phyloP scores from a whole-genome alignment of 2,888 invertebrate genomes.

The Tineola bisselliella region DNA sequence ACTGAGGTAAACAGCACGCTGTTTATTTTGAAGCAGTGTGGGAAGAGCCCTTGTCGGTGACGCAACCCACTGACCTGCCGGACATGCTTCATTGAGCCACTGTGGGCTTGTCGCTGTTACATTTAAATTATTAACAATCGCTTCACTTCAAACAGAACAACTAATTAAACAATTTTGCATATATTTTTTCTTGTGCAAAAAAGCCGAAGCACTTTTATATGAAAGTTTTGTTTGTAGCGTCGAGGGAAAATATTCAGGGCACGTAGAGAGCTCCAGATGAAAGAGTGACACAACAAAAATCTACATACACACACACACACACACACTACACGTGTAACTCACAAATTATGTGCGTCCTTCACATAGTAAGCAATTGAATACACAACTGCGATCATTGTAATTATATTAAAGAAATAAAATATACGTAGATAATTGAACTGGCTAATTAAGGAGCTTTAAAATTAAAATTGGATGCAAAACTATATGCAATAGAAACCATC shows the following conservation, averaged over 20 bases:
- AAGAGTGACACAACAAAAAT: slow-evolving; percentile 4
- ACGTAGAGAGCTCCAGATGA: slow-evolving; percentile 1
- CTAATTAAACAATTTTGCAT: neutral
- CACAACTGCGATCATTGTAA: too few relatives aligned
- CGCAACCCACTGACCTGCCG: neutral
- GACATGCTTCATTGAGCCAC: neutral
- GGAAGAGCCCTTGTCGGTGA: neutral
- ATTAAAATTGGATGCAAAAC: too few relatives aligned
- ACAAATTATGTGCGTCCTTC: too few relatives aligned
- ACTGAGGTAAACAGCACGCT: neutral
- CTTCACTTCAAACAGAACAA: neutral
- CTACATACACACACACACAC: neutral
- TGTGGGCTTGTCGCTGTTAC: too few relatives aligned
- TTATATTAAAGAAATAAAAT: too few relatives aligned
- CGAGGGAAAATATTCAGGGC: slow-evolving; percentile 1
- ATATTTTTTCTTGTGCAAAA: neutral
- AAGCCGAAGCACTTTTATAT: neutral
- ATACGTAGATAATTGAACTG: too few relatives aligned
- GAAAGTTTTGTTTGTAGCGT: slow-evolving; percentile 1
- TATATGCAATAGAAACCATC: too few relatives aligned
- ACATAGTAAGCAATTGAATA: too few relatives aligned
- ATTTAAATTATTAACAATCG: neutral
- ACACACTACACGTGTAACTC: neutral
- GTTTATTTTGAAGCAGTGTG: neutral
- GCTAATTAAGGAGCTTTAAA: too few relatives aligned